These are phyloP conservation scores for Peromyscus nudipes DNA, from an alignment of 2,797 vertebrate genomes.

Conservation along the genomic window DNA sequence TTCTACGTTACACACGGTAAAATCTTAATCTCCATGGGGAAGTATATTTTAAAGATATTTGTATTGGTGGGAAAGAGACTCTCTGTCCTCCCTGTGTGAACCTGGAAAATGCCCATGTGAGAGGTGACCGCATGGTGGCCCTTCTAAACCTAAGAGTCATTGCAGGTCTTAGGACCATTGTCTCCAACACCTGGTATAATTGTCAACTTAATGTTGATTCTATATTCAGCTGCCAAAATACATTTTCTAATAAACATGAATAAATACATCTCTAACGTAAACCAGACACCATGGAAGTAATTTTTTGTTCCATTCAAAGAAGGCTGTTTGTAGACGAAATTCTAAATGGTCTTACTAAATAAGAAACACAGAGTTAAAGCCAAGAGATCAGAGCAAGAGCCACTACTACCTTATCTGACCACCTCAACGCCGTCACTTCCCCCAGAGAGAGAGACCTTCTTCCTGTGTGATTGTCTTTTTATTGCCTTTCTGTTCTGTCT, in stretches of 20 bases:
- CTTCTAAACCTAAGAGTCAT: conserved; percentile 14
- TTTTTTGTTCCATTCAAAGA: conserved; percentile 68
- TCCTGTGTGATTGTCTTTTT: too few species aligned
- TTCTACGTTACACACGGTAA: conserved; percentile 71
- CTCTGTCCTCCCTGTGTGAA: background rate
- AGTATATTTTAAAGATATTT: conserved; percentile 71
- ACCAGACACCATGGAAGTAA: conserved; percentile 51
- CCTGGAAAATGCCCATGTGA: background rate
- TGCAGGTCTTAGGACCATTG: background rate
- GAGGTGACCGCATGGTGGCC: too few species aligned
- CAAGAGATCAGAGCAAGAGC: too few species aligned
- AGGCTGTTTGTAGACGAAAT: background rate
- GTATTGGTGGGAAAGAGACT: conserved; percentile 8
- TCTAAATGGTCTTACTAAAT: too few species aligned
- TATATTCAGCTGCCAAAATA: conserved; percentile 20
- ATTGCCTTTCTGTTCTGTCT: too few species aligned
- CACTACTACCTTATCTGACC: too few species aligned
- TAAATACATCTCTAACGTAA: conserved; percentile 35
- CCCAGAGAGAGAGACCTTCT: too few species aligned
- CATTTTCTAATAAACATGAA: conserved; percentile 61
- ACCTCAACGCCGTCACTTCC: too few species aligned
- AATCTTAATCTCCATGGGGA: conserved; percentile 60
- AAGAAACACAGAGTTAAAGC: too few species aligned
- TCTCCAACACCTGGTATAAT: background rate
- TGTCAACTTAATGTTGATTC: conserved; percentile 51